Evolutionary conservation across 2,888 invertebrate genomes (phyloP).

Genomic region (Synergus umbraculus): DNA sequence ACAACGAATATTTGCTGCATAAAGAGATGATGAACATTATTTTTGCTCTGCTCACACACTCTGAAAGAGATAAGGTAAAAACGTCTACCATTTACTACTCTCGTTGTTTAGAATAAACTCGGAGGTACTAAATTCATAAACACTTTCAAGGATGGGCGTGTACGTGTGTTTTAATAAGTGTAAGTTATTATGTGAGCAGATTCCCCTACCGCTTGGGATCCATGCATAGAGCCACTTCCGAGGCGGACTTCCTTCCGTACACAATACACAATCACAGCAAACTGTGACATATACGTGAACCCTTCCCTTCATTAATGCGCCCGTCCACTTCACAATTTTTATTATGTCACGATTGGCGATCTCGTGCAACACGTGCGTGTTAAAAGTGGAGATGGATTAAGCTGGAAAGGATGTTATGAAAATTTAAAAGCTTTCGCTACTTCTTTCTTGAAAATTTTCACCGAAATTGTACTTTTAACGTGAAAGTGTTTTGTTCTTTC

Average conservation of each 20-base stretch:
- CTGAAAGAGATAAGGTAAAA: conserved; percentile 1
- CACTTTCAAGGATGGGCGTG: neutral
- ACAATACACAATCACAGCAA: conserved; percentile 47
- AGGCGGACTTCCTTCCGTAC: conserved; percentile 54
- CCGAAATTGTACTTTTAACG: too few relatives aligned
- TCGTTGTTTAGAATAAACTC: neutral
- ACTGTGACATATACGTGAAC: conserved; percentile 43
- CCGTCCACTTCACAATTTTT: conserved; percentile 45
- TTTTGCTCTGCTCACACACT: neutral
- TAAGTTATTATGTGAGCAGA: conserved; percentile 7
- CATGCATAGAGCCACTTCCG: conserved; percentile 55
- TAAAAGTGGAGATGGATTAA: neutral
- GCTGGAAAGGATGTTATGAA: neutral
- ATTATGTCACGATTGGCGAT: conserved; percentile 4
- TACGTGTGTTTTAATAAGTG: neutral
- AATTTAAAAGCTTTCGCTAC: neutral
- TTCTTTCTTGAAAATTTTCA: too few relatives aligned
- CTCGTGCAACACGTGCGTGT: conserved; percentile 47
- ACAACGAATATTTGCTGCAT: neutral
- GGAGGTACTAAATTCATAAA: neutral
- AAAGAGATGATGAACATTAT: neutral
- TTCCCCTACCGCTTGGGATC: conserved; percentile 49
- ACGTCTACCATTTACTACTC: neutral
- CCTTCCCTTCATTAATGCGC: conserved; percentile 47
- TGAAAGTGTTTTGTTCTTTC: too few relatives aligned